Evolutionary conservation across 2,797 vertebrate genomes (phyloP).

Genomic region (Bovichtus diacanthus): DNA sequence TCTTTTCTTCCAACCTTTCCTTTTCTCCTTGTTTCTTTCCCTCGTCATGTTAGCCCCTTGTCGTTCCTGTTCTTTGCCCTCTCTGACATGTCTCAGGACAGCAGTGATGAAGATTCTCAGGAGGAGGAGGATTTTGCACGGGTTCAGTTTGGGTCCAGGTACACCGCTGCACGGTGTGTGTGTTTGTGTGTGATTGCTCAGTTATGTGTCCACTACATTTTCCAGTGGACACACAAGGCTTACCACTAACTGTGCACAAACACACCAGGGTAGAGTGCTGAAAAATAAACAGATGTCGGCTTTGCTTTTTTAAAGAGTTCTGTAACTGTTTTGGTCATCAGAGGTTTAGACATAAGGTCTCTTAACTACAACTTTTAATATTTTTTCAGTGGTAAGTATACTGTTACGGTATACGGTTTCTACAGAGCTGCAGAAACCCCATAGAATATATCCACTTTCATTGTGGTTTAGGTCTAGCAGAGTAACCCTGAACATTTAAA

Average conservation of each 20-base stretch:
- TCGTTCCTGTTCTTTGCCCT: slow-evolving; percentile 94
- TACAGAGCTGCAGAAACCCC: background rate
- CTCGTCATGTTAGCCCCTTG: slow-evolving; percentile 88
- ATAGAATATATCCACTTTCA: background rate
- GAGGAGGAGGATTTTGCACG: slow-evolving; percentile 95
- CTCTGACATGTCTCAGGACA: slow-evolving; percentile 96
- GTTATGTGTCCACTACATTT: slow-evolving; percentile 80
- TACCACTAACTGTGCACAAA: slow-evolving; percentile 74
- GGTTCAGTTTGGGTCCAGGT: slow-evolving; percentile 99
- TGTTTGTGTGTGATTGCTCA: slow-evolving; percentile 64
- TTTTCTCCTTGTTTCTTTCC: slow-evolving; percentile 54
- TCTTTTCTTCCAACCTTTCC: slow-evolving; percentile 33
- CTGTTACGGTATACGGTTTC: no score
- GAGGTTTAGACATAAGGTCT: background rate
- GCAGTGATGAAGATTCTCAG: slow-evolving; percentile 95
- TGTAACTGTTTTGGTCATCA: background rate
- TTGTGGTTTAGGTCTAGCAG: background rate
- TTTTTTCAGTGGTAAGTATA: slow-evolving; percentile 8
- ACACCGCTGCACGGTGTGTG: slow-evolving; percentile 88
- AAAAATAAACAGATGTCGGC: slow-evolving; percentile 5
- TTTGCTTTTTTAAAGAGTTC: background rate
- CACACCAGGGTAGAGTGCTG: slow-evolving; percentile 34
- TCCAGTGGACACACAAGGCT: slow-evolving; percentile 67
- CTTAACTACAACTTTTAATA: background rate
- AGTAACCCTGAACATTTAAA: background rate